Percentiles rank a stretch among this genome's conserved stretches.
These are phyloP conservation scores for Parazoanthus swiftii DNA, from an alignment of 92 coral and sea anemone genomes.

Conservation along the genomic window DNA sequence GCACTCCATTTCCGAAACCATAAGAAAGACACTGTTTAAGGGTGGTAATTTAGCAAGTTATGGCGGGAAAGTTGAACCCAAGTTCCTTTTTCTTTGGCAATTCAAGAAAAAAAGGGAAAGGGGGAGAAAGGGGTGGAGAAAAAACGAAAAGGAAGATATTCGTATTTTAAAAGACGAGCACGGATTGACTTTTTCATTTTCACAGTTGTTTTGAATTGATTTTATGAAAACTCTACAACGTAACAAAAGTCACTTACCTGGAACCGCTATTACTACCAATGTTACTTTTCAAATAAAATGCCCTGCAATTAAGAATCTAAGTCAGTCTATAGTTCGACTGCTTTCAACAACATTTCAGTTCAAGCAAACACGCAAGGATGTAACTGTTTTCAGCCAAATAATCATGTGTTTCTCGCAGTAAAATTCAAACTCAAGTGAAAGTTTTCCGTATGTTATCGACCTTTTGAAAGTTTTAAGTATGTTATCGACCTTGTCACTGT, in stretches of 20 bases:
- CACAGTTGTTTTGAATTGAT: neutral
- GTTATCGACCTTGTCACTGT: neutral
- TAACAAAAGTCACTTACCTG: too few relatives aligned
- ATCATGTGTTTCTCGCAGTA: too few relatives aligned
- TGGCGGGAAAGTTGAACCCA: neutral
- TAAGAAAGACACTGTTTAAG: too few relatives aligned
- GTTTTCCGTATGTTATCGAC: neutral
- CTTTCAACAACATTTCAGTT: neutral
- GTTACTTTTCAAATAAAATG: neutral
- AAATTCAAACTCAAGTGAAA: neutral
- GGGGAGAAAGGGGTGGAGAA: too few relatives aligned
- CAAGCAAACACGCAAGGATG: neutral
- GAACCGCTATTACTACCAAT: too few relatives aligned
- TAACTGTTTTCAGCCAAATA: neutral
- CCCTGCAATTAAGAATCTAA: neutral
- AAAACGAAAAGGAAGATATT: neutral
- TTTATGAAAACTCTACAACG: neutral
- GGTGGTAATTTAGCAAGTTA: neutral
- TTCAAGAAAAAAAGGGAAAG: too few relatives aligned
- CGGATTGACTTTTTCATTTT: neutral
- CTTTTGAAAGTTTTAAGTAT: too few relatives aligned
- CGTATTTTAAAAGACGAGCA: neutral
- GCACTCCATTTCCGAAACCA: too few relatives aligned
- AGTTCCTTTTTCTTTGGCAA: too few relatives aligned
- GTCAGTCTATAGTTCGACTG: neutral